Base-by-base conservation (phyloP, 2,888 invertebrate genomes). In the Eurytoma adleriae region DNA sequence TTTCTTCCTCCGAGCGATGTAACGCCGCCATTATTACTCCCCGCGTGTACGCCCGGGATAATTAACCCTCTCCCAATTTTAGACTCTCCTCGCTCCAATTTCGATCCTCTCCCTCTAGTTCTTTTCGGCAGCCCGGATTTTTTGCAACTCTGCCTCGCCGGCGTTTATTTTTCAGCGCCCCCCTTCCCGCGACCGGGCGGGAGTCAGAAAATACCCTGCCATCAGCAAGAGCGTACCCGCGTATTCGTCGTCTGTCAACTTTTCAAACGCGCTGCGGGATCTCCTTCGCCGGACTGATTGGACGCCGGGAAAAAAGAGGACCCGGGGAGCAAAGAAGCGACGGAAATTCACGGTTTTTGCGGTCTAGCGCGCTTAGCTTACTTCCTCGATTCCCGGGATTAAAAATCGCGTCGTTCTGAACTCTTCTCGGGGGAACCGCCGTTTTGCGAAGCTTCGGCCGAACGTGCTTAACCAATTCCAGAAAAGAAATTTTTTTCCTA, bases 211-310 rank as follows among this genome's bases (percentile, higher is more conserved):
- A 71, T 67, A 78, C 72, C 67, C 70, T 57, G 24, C 70, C 27
- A 24, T 75, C 75, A 77, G 70, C 59, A 56, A 7, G 16, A 30
- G 61, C 54, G 54, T 76, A 69, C 61, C 69, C 54, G 67, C 68
- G 54, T 73, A 73, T 78, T 73, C 68, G 68, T 62, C 73, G 73
- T 62, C 73, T 78, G 78, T 78, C 78, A 78, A 62, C 56, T 40
- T 73, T 73, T 68, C 68, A 73, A 78, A 73, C 54, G 16, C 72
- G 68, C 68, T 72, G 67, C 72, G 72, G 78, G 72, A 78, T 66
- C 67, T 61, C 48, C 18, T 68, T 30, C 68, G 14, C 18, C 30
- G 40, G 50, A 27, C 48, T 67, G 77, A 77, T 56, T 74, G 62
- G 64, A 24, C 57, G 57, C 5, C 10, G 3, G n/a, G 14, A 59